Base-by-base conservation (phyloP, 2,888 invertebrate genomes). In the Sisyra terminalis region DNA sequence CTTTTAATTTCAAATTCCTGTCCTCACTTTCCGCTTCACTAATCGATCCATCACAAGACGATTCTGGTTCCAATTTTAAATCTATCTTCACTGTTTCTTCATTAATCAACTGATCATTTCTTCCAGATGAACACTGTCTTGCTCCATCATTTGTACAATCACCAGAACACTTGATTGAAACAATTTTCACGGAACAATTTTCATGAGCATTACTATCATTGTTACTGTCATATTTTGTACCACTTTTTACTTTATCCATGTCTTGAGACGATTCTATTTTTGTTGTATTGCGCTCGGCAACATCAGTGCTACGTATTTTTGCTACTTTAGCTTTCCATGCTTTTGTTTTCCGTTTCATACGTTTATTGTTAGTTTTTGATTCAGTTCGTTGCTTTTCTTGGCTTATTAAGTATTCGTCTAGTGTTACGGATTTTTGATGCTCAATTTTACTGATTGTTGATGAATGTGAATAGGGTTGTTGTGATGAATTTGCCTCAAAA, bases 261-360 rank as follows among this genome's bases (percentile, higher is more conserved):
- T 32, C 32, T 13, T n/a, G 3, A 32, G n/a, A n/a, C 17, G 13
- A 29, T 13, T 43, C 38, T 10, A 31, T 11, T 43, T 43, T 50
- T n/a, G 35, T 40, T 38, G 44, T 49, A 6, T 51, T 40, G 34
- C 53, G 42, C 46, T 53, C 52, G 1, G 49, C 48, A 2, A 55
- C 40, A 42, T 56, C 54, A 11, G 53, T 52, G 34, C 47, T 54
- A 46, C 56, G 55, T 30, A 54, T 51, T 48, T 55, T 56, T 6
- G 50, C 51, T 8, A 55, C 49, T 50, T 55, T 57, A 4, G 53
- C 50, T 45, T 55, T 56, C 36, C 52, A 38, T 2, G 53, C 52
- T 51, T 55, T 57, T 4, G 53, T 49, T 9, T 56, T 49, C 8
- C 55, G 46, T 50, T 52, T 53, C 6, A 50, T 50, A 43, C 53